Evolutionary conservation across 2,797 vertebrate genomes (phyloP), one percentile per base, ranked within the genome.

Genomic region (Chloroceryle inda): DNA sequence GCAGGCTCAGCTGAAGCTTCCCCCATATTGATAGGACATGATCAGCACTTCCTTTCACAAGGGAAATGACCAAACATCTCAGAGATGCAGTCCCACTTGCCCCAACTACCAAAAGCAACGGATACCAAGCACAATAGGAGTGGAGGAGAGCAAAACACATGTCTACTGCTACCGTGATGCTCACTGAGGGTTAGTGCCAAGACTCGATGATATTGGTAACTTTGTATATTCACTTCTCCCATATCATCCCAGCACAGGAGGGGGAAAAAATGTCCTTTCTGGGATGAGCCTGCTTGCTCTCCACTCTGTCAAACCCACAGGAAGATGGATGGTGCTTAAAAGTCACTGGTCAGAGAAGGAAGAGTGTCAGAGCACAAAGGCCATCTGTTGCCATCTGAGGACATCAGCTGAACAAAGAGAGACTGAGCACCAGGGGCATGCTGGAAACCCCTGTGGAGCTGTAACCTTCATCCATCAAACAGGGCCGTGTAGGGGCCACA

Each of bases 321-420:
- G 37, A 91, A 94, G 88, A 91, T 63, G 90, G 68, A 95, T 86
- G 58, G 58, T 81, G 27, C 55, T 63, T 85, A 26, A 37, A 62
- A 78, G 78, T 24, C 72, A 58, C 49, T 73, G 66, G 71, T 91
- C 86, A 93, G 77, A 81, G 80, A 61, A 59, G 42, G 75, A 88
- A 85, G 68, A 58, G 10, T 55, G 35, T 62, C 64, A 84, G 77
- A 86, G 42, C 90, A 73, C 78, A 92, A 92, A 89, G 88, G 84
- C 90, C 88, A 87, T 79, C 76, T 92, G 88, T 66, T 92, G 77
- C 74, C 90, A 68, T 74, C 49, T 24, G 58, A 67, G 78, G 67
- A 56, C 86, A 91, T 38, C 72, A 79, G 67, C 72, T 61, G 16
- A 81, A 89, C 73, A 96, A 96, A 92, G 71, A 64, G 9, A 42